phyloP scores from a whole-genome alignment of 2,888 invertebrate genomes.

The Mongoloraphidia duomilia region DNA sequence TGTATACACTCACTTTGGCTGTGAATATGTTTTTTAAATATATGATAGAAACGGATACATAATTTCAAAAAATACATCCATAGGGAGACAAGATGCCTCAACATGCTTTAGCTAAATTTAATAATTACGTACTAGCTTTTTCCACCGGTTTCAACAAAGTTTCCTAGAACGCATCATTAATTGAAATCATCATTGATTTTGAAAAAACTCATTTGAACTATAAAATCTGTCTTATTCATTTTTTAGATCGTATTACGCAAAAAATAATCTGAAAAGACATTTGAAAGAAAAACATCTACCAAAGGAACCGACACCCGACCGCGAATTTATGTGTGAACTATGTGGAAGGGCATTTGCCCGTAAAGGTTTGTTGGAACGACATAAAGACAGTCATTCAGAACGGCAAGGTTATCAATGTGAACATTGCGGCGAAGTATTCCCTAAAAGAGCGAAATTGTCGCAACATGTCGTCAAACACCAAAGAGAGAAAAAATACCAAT shows the following conservation, averaged over 20 bases:
- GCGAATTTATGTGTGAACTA: constrained; percentile 1
- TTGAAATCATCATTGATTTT: no score
- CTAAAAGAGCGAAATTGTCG: constrained; percentile 5
- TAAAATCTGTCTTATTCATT: no score
- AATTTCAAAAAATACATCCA: no score
- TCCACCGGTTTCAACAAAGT: no score
- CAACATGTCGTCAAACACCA: constrained; percentile 16
- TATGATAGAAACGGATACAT: no score
- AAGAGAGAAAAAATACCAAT: constrained; percentile 23
- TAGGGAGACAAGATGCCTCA: no score
- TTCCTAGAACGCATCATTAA: no score
- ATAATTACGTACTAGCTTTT: no score
- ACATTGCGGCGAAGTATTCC: constrained; percentile 8
- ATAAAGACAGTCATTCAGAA: constrained; percentile 7
- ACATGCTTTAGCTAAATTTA: no score
- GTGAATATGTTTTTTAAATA: no score
- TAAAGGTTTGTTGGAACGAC: constrained; percentile 5
- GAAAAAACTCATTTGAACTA: no score
- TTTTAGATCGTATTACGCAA: not conserved
- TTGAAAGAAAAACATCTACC: constrained; percentile 3
- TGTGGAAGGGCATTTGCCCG: constrained; percentile 2
- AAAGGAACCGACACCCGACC: not conserved
- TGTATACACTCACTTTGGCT: no score
- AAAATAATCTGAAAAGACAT: constrained; percentile 3
- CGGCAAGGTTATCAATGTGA: constrained; percentile 6